These are phyloP conservation scores for Enteromius thamalakanensis DNA, from an alignment of 2,797 vertebrate genomes.

Conservation along the genomic window DNA sequence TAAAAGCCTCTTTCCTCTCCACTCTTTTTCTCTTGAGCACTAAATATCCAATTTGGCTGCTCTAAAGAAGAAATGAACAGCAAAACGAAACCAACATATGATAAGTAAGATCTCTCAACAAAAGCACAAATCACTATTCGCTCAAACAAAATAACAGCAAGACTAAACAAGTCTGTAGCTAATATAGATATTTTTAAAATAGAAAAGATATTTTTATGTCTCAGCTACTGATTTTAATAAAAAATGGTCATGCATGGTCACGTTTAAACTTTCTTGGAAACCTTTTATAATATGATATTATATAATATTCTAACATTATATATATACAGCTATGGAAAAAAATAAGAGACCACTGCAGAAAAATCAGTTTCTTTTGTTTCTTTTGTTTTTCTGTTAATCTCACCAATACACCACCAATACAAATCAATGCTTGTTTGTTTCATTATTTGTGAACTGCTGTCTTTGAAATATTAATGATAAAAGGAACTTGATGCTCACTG, in stretches of 20 bases:
- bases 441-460: too few species aligned
- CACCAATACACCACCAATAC: too few species aligned
- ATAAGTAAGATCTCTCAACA: conserved; percentile 19
- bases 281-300: neutral
- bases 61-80: neutral
- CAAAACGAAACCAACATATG: neutral
- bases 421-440: too few species aligned
- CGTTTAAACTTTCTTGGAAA: neutral
- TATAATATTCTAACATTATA: too few species aligned
- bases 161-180: neutral
- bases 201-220: neutral
- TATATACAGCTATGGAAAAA: too few species aligned
- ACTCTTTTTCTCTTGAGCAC: neutral
- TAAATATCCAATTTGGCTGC: conserved; percentile 26
- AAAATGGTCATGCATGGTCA: neutral
- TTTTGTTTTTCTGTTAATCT: too few species aligned
- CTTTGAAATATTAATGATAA: too few species aligned
- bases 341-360: too few species aligned
- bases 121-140: neutral
- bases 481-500: too few species aligned
- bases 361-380: too few species aligned
- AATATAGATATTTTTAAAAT: neutral
- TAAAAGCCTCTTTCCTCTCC: conserved; percentile 20
- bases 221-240: neutral
- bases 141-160: neutral